Evolutionary conservation across 2,888 invertebrate genomes (phyloP), one percentile per base, ranked within the genome.

Genomic region (Cheilosia variabilis): DNA sequence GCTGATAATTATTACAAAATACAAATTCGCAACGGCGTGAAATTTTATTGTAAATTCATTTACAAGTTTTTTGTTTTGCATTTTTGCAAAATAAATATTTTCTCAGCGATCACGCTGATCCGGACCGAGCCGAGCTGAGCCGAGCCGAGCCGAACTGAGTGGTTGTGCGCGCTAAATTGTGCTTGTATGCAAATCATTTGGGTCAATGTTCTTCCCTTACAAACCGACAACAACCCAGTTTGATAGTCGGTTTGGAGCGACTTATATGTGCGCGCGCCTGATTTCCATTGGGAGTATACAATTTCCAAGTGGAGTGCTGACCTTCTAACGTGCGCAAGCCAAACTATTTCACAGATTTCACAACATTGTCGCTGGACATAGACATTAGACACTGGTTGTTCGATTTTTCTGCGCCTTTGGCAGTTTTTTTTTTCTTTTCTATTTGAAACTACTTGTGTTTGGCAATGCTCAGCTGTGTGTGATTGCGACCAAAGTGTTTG

Each of bases 121-220:
- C 52, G 62, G 57, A 31, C 31, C 31, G 31, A 43, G 58, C 27
- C n/a, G 45, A n/a, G 34, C 57, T 37, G 53, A n/a, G 53, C 31
- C 31, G 31, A 43, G 58, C 27, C n/a, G 45, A n/a, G 34, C 57
- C 24, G 53, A n/a, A 45, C 13, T 13, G 50, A 45, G 62, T 50
- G 27, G 34, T 13, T 62, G 27, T n/a, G 76, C 15, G 76, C 15
- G 41, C 47, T 60, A 57, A 78, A 83, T 68, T 81, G 71, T 81
- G 50, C 76, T 86, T 68, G 76, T 77, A 86, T 86, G 86, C 86
- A 81, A 86, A 86, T 86, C 81, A 86, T 77, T 81, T 86, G 76
- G 86, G 86, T 86, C 86, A 86, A 86, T 86, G 86, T 86, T 86
- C 86, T 76, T 86, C 81, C 86, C 86, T 86, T 86, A 77, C 86